Percentiles rank a stretch among this genome's conserved stretches.
Conservation (phyloP, 2,113 vertebrate genomes). For the Callithrix jacchus region DNA sequence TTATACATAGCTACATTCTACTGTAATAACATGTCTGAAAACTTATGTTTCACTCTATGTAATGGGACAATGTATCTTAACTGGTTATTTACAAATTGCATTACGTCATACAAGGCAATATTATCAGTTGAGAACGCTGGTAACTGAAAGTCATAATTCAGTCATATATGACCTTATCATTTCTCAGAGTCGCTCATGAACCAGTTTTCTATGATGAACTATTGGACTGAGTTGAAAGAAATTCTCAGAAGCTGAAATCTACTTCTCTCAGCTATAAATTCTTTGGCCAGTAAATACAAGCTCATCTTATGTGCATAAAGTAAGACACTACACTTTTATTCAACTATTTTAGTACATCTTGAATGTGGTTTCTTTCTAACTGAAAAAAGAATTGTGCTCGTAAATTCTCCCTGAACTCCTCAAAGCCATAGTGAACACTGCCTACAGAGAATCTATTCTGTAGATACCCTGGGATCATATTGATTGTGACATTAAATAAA, state of each 20-base stretch:
- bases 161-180: slow-evolving; percentile 43
- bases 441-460: slow-evolving; percentile 19
- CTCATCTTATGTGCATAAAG: slow-evolving; percentile 42
- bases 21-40: not conserved
- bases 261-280: slow-evolving; percentile 54
- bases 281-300: slow-evolving; percentile 55
- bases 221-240: slow-evolving; percentile 7
- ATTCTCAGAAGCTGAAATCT: slow-evolving; percentile 33
- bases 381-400: slow-evolving; percentile 30
- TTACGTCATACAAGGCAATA: slow-evolving; percentile 34
- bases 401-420: slow-evolving; percentile 58
- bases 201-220: slow-evolving; percentile 29
- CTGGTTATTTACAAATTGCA: slow-evolving; percentile 23
- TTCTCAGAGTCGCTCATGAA: slow-evolving; percentile 42
- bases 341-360: slow-evolving; percentile 40
- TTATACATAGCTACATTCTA: not conserved
- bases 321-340: slow-evolving; percentile 15
- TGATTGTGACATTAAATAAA: slow-evolving; percentile 54
- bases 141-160: slow-evolving; percentile 46
- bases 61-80: slow-evolving; percentile 42
- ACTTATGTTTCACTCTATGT: slow-evolving; percentile 6
- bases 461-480: slow-evolving; percentile 41
- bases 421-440: not conserved
- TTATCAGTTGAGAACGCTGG: slow-evolving; percentile 48
- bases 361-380: slow-evolving; percentile 51